Conservation (phyloP, 2,113 vertebrate species). For the Isurus oxyrinchus region DNA sequence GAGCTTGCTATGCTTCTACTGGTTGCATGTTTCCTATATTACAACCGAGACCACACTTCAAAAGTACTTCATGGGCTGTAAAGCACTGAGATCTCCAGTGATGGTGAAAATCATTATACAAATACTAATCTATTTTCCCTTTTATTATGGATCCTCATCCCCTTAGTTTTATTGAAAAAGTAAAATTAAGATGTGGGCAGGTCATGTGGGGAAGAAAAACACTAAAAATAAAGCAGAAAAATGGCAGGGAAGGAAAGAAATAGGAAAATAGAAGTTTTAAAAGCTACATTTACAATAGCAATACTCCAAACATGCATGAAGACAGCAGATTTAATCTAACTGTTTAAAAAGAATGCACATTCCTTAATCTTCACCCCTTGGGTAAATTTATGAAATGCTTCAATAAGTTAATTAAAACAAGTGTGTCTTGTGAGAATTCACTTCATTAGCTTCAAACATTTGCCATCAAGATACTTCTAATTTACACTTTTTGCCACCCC, state of each 20-base stretch:
- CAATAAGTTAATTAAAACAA: background rate
- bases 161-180: background rate
- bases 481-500: background rate
- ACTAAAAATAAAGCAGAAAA: background rate
- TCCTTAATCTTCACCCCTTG: background rate
- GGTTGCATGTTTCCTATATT: background rate
- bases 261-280: background rate
- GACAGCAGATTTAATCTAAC: background rate
- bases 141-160: background rate
- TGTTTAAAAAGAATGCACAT: background rate
- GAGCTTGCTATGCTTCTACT: too few relatives aligned
- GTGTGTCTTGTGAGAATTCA: background rate
- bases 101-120: too few relatives aligned
- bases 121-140: background rate
- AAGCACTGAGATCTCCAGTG: background rate
- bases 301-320: background rate
- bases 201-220: background rate
- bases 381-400: background rate
- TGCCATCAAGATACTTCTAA: background rate
- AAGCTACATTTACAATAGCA: background rate
- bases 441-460: background rate
- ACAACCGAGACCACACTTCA: background rate
- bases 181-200: background rate
- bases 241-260: background rate
- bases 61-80: background rate